Conservation (phyloP, 2,113 vertebrate species). For the Colius striatus region DNA sequence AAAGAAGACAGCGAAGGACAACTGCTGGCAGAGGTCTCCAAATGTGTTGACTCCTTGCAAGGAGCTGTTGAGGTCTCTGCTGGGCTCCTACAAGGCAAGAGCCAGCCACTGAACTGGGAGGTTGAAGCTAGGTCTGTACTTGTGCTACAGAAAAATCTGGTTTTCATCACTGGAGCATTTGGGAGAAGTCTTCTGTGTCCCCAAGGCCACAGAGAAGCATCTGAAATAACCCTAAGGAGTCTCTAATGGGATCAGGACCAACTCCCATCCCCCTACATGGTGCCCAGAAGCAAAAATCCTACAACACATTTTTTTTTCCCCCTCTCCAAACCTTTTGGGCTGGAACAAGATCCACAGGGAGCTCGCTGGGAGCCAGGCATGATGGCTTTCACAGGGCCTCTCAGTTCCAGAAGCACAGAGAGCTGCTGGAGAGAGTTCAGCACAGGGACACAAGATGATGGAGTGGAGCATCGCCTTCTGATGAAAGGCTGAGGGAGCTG, state of each 20-base stretch:
- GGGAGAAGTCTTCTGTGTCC: neutral
- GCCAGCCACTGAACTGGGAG: neutral
- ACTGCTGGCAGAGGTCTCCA: neutral
- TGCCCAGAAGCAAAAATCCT: accelerated
- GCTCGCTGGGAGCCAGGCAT: accelerated
- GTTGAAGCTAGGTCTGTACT: neutral
- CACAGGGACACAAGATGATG: too few relatives aligned
- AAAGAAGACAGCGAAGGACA: neutral
- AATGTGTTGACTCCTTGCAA: neutral
- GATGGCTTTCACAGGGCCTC: neutral
- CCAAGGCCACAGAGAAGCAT: neutral
- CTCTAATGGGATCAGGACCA: accelerated
- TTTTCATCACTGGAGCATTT: neutral
- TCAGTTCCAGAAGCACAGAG: too few relatives aligned
- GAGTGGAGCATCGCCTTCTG: too few relatives aligned
- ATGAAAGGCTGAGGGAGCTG: too few relatives aligned
- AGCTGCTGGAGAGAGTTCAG: too few relatives aligned
- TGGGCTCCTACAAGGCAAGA: neutral
- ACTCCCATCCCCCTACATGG: accelerated
- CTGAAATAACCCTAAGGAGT: neutral
- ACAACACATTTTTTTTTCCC: neutral
- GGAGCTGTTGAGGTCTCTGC: neutral
- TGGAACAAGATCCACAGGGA: accelerated
- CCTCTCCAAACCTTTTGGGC: neutral
- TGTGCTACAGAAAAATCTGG: neutral